These are phyloP conservation scores for Oscheius sp. DNA, from an alignment of 2,888 invertebrate species.

Conservation along the genomic window DNA sequence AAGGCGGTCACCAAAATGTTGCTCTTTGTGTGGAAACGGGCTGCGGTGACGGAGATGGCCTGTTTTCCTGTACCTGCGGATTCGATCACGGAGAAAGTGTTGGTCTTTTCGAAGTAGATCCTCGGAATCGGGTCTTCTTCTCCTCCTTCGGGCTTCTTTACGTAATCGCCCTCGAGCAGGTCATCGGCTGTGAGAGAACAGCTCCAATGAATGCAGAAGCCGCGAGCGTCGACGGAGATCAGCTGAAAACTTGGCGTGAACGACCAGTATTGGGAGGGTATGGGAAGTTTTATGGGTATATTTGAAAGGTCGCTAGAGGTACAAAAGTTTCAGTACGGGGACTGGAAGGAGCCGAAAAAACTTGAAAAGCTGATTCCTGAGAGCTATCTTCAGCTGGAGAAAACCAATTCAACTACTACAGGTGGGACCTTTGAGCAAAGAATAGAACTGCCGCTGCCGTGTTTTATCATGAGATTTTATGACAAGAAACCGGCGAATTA, in stretches of 20 bases:
- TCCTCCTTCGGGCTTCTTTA: slow-evolving; percentile 38
- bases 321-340: too few species aligned
- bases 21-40: slow-evolving; percentile 84
- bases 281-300: too few species aligned
- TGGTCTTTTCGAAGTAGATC: slow-evolving; percentile 48
- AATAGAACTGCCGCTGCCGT: too few species aligned
- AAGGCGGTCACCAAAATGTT: slow-evolving; percentile 90
- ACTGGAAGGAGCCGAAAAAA: too few species aligned
- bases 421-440: too few species aligned
- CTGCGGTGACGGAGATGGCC: slow-evolving; percentile 80
- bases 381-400: too few species aligned
- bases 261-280: too few species aligned
- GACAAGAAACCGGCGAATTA: too few species aligned
- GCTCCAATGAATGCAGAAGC: slow-evolving; percentile 62
- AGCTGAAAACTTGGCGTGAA: slow-evolving; percentile 54
- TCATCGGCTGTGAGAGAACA: slow-evolving; percentile 58
- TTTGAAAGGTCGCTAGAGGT: too few species aligned
- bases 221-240: slow-evolving; percentile 64
- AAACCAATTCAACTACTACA: too few species aligned
- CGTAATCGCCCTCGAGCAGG: slow-evolving; percentile 45
- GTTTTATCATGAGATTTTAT: too few species aligned
- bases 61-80: slow-evolving; percentile 57
- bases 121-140: slow-evolving; percentile 39
- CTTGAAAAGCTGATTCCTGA: too few species aligned
- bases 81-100: slow-evolving; percentile 77